phyloP scores from a whole-genome alignment of 2,888 invertebrate species.

The Nomada goodeniana region DNA sequence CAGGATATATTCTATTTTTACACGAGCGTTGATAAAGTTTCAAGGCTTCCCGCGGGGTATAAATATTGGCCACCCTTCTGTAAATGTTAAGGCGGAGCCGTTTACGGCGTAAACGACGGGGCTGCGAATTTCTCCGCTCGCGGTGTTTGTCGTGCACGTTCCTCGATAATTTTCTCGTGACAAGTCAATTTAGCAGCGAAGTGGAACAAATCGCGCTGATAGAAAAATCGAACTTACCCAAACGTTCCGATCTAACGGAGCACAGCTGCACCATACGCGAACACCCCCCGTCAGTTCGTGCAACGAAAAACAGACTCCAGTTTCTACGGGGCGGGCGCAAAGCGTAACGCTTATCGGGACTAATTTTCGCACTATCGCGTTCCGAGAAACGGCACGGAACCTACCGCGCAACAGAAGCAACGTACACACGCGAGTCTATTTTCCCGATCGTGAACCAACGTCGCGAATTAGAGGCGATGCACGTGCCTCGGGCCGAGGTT shows the following conservation, averaged over 20 bases:
- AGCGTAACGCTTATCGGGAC: conserved; percentile 7
- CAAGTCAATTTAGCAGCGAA: background rate
- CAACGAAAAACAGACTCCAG: background rate
- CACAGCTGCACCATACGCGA: conserved; percentile 14
- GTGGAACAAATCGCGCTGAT: background rate
- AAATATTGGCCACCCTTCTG: conserved; percentile 8
- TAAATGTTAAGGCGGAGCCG: background rate
- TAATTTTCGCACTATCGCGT: conserved; percentile 27
- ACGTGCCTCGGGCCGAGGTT: conserved; percentile 17
- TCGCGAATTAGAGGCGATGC: conserved; percentile 6
- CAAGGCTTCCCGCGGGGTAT: conserved; percentile 14
- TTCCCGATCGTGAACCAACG: conserved; percentile 1
- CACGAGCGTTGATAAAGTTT: conserved; percentile 29
- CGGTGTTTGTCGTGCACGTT: background rate
- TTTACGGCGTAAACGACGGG: background rate
- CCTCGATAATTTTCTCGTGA: background rate
- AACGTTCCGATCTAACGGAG: conserved; percentile 20
- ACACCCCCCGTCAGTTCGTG: background rate
- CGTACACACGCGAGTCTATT: background rate
- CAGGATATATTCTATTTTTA: conserved; percentile 45
- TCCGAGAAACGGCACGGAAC: conserved; percentile 43
- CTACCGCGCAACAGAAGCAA: conserved; percentile 7
- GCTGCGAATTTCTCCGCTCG: background rate
- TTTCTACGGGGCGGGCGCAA: background rate
- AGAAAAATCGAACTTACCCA: conserved; percentile 29